These are phyloP conservation scores for Rhamnusium bicolor DNA, from an alignment of 2,888 invertebrate species.

Conservation along the genomic window DNA sequence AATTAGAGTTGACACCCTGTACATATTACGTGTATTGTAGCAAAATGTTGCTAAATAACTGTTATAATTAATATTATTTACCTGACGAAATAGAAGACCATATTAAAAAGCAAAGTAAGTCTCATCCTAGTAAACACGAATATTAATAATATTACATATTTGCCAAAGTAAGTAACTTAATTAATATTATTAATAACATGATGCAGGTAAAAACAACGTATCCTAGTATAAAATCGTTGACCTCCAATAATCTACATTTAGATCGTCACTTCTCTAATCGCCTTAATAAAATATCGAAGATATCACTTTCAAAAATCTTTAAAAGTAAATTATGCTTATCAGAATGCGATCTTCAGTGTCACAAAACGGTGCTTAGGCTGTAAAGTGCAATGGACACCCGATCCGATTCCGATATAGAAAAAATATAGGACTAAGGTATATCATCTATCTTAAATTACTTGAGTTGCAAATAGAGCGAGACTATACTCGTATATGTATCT, in stretches of 20 bases:
- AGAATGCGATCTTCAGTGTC: constrained; percentile 31
- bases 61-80: no score
- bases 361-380: constrained; percentile 24
- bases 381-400: constrained; percentile 30
- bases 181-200: constrained; percentile 20
- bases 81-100: no score
- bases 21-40: no score
- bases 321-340: constrained; percentile 38
- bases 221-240: constrained; percentile 29
- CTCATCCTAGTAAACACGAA: no score
- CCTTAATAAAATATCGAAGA: constrained; percentile 28
- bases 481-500: constrained; percentile 53
- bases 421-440: constrained; percentile 29
- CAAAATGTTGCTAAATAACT: no score
- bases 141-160: no score
- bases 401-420: constrained; percentile 23
- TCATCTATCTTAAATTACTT: constrained; percentile 49
- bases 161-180: background rate
- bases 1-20: no score
- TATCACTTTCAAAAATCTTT: constrained; percentile 35
- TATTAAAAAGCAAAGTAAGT: no score
- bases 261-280: constrained; percentile 38
- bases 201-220: constrained; percentile 1
- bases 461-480: constrained; percentile 56
- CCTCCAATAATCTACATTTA: constrained; percentile 30